Base-by-base conservation (phyloP, 1,140 invertebrate species). In the Zaprionus africanus region DNA sequence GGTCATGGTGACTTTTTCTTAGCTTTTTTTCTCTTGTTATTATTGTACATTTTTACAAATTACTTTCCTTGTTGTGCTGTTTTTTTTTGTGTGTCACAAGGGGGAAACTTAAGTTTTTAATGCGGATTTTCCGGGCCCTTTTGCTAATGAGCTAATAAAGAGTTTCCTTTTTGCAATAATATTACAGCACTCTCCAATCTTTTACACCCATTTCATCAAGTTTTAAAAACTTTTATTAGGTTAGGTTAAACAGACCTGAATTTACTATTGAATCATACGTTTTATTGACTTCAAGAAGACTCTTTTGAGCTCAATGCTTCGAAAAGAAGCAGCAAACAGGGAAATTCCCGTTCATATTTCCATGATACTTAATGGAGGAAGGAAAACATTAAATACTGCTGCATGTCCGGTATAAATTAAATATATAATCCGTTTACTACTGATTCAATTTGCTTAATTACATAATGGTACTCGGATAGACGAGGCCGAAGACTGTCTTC, bases 101-200 rank as follows among this genome's bases (percentile, higher is more conserved):
- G 4, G 84, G 84, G 70, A 88, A 87, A 87, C 78, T 81, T 75
- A 51, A 81, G 84, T 88, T 87, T 87, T 87, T 84, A 81, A 88
- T 88, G 83, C 83, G 83, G 83, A 87, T 87, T 87, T 87, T 87
- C 83, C 77, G 65, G 65, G 57, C 65, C 49, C 66, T 75, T 69
- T 75, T 82, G 73, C 58, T 85, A 87, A 87, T 88, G 77, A 88
- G 84, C 66, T 51, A 51, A 51, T 51, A 51, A 51, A 51, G 12
- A 51, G 46, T 13, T 51, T 51, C 22, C 46, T 51, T 51, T 49
- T 19, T 4, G 17, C 17, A 49, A 49, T 22, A 22, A 19, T 36
- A 26, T 28, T 43, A 24, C 24, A 6, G 62, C 5, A 43, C 36
- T 31, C 53, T 34, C 0, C 2, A 6, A 41, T 41, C 0, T n/a